Base-by-base conservation (phyloP, 2,888 invertebrate genomes). In the Gibbula magus region DNA sequence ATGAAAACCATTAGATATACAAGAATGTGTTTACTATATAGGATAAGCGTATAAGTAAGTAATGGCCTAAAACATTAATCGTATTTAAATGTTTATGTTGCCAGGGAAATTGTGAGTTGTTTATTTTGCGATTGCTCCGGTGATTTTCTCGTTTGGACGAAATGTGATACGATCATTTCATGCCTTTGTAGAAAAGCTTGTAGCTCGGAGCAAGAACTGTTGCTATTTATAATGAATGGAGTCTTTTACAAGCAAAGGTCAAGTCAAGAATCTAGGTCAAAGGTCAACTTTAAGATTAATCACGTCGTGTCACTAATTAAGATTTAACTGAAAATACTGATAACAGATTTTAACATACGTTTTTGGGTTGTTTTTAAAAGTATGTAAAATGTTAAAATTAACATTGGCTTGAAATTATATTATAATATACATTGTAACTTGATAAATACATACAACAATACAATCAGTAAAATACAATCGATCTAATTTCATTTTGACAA, bases 251-350 rank as follows among this genome's bases (percentile, higher is more conserved):
- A 70, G 32, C 35, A 39, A 70, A 70, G 70, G 70, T 35, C 70
- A 70, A 29, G 35, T 39, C 35, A 35, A 70, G 70, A 10, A 3
- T 70, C n/a, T 10, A 35, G 70, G 29, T 70, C 32, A 32, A 70
- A 70, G 70, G 70, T 70, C 70, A 39, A 70, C 29, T 61, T 35
- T 20, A 35, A 70, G 70, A 70, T 70, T 39, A 70, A 70, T 70
- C 70, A 39, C 70, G 25, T 25, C 25, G 22, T 56, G 56, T 56
- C 56, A 25, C 56, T 22, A 61, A 29, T 29, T 61, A 29, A 61
- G 61, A 61, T 61, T 61, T 5, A 25, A 18, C 25, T 61, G 61
- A 29, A 61, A 61, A 61, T 29, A 61, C 29, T 61, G 61, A 61
- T 61, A 25, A 22, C 61, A 61, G 0, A 29, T 61, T 61, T 29